Conservation (phyloP, 2,113 vertebrate genomes). For the Mystacornis crossleyi region DNA sequence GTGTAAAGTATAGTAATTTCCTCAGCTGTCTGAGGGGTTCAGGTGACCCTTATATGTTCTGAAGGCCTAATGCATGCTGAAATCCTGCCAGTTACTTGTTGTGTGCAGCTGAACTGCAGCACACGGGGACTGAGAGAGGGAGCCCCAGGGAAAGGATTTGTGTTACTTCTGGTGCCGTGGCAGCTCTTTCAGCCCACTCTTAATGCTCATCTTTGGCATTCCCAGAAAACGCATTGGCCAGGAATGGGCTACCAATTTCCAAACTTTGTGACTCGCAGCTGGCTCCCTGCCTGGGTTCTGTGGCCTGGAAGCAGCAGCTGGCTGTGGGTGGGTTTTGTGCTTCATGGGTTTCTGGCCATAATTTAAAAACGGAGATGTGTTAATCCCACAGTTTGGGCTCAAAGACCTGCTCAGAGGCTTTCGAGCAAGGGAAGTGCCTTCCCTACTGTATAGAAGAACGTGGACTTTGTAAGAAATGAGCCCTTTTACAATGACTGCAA, state of each 20-base stretch:
- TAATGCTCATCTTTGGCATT: neutral
- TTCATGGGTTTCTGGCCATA: neutral
- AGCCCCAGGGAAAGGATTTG: neutral
- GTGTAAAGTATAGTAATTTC: neutral
- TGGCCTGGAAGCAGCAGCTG: neutral
- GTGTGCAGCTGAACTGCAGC: neutral
- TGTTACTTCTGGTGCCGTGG: neutral
- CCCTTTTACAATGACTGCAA: neutral
- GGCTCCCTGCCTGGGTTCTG: neutral
- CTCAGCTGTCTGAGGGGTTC: neutral
- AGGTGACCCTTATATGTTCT: neutral
- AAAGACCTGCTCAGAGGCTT: neutral
- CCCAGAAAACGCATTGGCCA: neutral
- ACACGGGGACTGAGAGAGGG: fast-evolving
- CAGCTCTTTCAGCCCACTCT: neutral
- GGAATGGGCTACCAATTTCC: neutral
- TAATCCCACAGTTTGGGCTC: neutral
- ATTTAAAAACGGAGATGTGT: neutral
- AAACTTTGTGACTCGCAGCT: neutral
- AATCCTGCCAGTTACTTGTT: neutral
- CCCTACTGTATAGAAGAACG: neutral
- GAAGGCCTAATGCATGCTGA: neutral
- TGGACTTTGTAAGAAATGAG: neutral
- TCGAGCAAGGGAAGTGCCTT: neutral
- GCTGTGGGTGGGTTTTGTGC: neutral